A percentile compares a stretch with the other conserved stretches of the same genome.
Conservation (phyloP, 2,888 invertebrate species). For the Pyrrhia umbra region DNA sequence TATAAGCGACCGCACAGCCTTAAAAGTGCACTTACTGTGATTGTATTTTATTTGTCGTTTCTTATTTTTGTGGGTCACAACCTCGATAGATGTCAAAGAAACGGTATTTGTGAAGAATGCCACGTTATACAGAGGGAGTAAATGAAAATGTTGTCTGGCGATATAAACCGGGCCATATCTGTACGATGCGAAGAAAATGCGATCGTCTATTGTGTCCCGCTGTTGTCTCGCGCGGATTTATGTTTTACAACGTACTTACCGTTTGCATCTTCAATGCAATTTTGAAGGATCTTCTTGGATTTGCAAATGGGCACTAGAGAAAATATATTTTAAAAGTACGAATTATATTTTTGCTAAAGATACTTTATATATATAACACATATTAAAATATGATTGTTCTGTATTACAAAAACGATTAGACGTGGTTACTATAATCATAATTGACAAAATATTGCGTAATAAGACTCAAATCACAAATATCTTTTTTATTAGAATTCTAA, state of each 20-base stretch:
- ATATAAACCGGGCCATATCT: constrained; percentile 44
- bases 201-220: constrained; percentile 43
- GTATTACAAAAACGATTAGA: no score
- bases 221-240: constrained; percentile 52
- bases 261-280: constrained; percentile 58
- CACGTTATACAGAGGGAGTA: constrained; percentile 21
- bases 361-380: no score
- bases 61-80: constrained; percentile 65
- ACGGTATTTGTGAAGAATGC: constrained; percentile 51
- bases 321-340: constrained; percentile 36
- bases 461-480: not conserved
- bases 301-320: constrained; percentile 41
- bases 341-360: no score
- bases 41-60: constrained; percentile 73
- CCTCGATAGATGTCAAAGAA: constrained; percentile 59
- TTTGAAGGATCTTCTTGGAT: constrained; percentile 56
- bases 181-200: constrained; percentile 42
- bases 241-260: constrained; percentile 57
- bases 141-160: constrained; percentile 43
- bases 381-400: no score
- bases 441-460: not conserved
- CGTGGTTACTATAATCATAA: no score
- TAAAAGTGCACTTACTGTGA: constrained; percentile 77
- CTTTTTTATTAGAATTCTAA: no score
- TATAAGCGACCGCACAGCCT: constrained; percentile 69